These are phyloP conservation scores for Pterocles burchelli DNA, from an alignment of 2,113 vertebrate species.

Conservation along the genomic window DNA sequence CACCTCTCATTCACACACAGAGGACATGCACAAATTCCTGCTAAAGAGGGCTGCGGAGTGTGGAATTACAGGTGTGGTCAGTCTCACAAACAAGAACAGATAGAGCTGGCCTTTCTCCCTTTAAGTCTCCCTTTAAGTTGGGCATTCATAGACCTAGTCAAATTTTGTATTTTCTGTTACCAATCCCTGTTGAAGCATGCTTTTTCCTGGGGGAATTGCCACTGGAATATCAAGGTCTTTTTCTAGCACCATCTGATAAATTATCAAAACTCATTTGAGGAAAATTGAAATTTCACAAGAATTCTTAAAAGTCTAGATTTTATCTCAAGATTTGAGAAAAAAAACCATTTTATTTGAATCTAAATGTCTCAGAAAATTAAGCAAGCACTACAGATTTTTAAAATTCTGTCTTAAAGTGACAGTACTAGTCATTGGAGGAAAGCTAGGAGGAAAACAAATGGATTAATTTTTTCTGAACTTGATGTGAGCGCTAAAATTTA, in stretches of 20 bases:
- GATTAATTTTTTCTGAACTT: neutral
- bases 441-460: neutral
- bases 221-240: neutral
- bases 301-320: neutral
- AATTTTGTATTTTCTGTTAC: neutral
- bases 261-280: neutral
- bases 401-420: neutral
- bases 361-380: neutral
- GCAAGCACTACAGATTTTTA: fast-evolving
- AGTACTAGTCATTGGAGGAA: neutral
- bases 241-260: neutral
- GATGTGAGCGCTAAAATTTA: neutral
- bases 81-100: neutral
- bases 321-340: neutral
- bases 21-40: neutral
- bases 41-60: neutral
- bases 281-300: neutral
- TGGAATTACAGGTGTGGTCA: neutral
- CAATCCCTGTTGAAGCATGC: neutral
- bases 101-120: neutral
- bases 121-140: neutral
- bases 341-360: neutral
- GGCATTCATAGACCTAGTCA: neutral
- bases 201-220: neutral
- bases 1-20: neutral